Evolutionary conservation across 1,140 invertebrate species (phyloP).

Genomic region (Onthophagus taurus): DNA sequence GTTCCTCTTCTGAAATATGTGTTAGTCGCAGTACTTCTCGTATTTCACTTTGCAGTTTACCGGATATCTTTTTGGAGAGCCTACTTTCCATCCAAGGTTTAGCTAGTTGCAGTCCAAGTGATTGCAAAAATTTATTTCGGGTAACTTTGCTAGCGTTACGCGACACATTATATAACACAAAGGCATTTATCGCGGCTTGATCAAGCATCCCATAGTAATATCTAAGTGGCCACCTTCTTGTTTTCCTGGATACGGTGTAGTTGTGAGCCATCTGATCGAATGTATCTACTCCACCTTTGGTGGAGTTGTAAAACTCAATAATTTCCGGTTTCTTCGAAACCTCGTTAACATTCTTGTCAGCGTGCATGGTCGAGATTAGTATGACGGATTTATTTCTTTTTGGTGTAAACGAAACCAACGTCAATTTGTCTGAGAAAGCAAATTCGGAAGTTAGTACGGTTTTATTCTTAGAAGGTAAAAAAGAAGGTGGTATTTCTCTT

Average conservation of each 20-base stretch:
- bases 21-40: conserved; percentile 6
- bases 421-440: conserved; percentile 30
- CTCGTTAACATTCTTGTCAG: background rate
- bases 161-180: conserved; percentile 3
- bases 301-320: too few species aligned
- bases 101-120: conserved; percentile 5
- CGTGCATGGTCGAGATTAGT: conserved; percentile 1
- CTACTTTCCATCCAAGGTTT: conserved; percentile 6
- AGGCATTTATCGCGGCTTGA: conserved; percentile 2
- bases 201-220: too few species aligned
- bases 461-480: background rate
- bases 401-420: conserved; percentile 33
- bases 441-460: conserved; percentile 22
- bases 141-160: background rate
- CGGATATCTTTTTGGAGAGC: too few species aligned
- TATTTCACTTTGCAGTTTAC: conserved; percentile 4
- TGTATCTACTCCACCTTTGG: too few species aligned
- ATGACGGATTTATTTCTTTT: conserved; percentile 22
- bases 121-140: background rate
- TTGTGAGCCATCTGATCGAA: conserved; percentile 8
- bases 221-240: conserved; percentile 5
- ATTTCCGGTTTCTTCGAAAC: background rate
- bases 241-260: conserved; percentile 5
- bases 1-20: background rate
- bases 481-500: conserved; percentile 26